Evolutionary conservation across 2,797 vertebrate genomes (phyloP).

Genomic region (Limnodromus scolopaceus): DNA sequence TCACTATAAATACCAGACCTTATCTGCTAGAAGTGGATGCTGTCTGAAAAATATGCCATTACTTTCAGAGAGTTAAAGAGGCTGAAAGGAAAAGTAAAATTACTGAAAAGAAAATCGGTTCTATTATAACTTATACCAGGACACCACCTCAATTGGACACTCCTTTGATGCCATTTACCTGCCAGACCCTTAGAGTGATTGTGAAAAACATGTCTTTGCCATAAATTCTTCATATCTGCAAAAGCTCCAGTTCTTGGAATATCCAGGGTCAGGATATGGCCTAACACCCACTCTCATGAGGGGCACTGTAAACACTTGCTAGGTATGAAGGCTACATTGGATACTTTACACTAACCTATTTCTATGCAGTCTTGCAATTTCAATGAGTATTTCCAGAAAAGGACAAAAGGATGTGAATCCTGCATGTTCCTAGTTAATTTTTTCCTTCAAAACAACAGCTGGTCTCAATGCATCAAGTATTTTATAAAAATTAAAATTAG

Average conservation of each 20-base stretch:
- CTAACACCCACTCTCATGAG: not conserved
- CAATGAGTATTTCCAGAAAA: not conserved
- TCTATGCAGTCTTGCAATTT: not conserved
- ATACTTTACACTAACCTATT: not conserved
- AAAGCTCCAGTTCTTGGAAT: not conserved
- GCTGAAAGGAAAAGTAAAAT: not conserved
- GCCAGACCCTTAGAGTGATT: not conserved
- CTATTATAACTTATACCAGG: not conserved
- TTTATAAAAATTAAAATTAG: conserved; percentile 61
- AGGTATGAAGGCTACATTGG: not conserved
- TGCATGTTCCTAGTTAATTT: not conserved
- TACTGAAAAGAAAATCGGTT: not conserved
- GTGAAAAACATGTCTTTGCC: not conserved
- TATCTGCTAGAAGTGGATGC: not conserved
- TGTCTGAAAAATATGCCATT: not conserved
- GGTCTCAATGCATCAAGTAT: not conserved
- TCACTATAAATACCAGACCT: not conserved
- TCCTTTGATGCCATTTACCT: not conserved
- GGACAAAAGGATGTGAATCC: not conserved
- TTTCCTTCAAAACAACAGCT: not conserved
- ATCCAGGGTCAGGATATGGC: not conserved
- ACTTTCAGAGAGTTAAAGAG: not conserved
- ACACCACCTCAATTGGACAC: not conserved
- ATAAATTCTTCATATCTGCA: not conserved
- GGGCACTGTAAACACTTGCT: fast-evolving